A percentile compares a stretch with the other conserved stretches of the same genome.
Conservation (phyloP, 2,888 invertebrate genomes). For the Acanthococcus lagerstroemiae region DNA sequence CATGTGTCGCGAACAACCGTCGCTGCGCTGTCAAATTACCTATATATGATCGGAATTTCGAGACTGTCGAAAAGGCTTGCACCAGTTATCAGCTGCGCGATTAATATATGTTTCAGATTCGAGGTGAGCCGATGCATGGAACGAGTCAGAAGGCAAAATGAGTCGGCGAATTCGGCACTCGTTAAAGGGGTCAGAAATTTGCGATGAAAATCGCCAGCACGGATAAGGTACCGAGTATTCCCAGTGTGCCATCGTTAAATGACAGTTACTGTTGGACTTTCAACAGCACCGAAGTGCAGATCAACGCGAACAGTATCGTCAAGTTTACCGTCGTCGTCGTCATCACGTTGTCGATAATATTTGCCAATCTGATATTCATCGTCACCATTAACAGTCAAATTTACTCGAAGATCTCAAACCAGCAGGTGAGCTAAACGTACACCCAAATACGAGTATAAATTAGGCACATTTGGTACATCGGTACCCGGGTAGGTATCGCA, state of each 20-base stretch:
- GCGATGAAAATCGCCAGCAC: conserved; percentile 2
- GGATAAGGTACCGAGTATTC: background rate
- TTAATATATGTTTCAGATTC: background rate
- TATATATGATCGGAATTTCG: too few species aligned
- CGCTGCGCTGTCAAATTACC: too few species aligned
- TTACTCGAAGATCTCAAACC: conserved; percentile 68
- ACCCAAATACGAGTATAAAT: too few species aligned
- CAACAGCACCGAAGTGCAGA: background rate
- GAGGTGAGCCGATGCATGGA: background rate
- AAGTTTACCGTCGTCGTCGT: background rate
- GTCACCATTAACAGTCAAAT: conserved; percentile 68
- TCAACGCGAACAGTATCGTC: background rate
- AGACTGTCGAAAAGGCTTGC: too few species aligned
- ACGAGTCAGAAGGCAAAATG: background rate
- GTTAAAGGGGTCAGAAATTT: background rate
- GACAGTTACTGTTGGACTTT: background rate
- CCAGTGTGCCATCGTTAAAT: background rate
- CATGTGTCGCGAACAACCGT: too few species aligned
- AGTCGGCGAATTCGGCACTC: background rate
- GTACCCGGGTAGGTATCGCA: too few species aligned
- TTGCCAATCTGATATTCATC: conserved; percentile 68
- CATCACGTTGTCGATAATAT: conserved; percentile 61
- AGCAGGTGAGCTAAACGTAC: conserved; percentile 56
- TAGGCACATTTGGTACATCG: too few species aligned
- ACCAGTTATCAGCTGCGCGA: too few species aligned